These are phyloP conservation scores for Pangasius larnaudii DNA, from an alignment of 2,797 vertebrate genomes.

Conservation along the genomic window DNA sequence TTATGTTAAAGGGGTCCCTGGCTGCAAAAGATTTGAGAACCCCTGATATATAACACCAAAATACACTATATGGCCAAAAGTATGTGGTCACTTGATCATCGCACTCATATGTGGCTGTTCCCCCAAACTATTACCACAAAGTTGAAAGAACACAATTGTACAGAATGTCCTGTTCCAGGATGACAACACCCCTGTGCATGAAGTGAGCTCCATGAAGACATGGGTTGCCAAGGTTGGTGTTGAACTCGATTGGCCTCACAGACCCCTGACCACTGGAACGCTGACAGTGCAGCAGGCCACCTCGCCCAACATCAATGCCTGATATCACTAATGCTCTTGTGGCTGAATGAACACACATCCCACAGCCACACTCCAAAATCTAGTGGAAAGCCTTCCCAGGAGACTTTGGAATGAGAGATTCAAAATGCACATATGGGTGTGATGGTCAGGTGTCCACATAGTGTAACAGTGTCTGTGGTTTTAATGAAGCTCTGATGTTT, in stretches of 20 bases:
- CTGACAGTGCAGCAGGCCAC: fast-evolving
- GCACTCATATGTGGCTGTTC: no score
- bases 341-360: background rate
- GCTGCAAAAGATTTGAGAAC: background rate
- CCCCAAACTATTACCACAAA: background rate
- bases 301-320: background rate
- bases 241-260: no score
- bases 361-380: background rate
- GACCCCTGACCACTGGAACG: background rate
- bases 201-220: no score
- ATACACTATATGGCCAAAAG: background rate
- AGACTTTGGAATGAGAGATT: background rate
- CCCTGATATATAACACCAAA: background rate
- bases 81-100: no score
- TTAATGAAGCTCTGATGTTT: no score
- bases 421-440: background rate
- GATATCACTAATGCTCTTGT: background rate
- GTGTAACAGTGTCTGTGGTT: no score
- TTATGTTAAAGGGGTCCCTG: background rate
- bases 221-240: no score
- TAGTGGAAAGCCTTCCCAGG: background rate
- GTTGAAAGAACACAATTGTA: background rate
- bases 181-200: no score
- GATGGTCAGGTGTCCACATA: no score
- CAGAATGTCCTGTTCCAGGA: no score